A percentile compares a stretch with the other conserved stretches of the same genome.
Evolutionary conservation across 23 tunicate genomes (phyloP).

Genomic region (Halocynthia roretzi): DNA sequence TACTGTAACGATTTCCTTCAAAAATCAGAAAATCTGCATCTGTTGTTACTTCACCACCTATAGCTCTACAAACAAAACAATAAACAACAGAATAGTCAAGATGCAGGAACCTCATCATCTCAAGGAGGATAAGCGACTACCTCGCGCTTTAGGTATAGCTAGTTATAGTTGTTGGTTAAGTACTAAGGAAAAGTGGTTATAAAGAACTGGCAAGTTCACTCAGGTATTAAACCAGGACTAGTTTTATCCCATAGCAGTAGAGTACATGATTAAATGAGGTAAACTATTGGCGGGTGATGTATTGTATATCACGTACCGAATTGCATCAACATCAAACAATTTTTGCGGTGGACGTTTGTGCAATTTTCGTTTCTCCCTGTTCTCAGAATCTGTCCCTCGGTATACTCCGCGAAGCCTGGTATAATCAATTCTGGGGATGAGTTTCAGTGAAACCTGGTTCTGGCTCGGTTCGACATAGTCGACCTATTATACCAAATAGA

Average conservation of each 20-base stretch:
- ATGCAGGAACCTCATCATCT: not conserved
- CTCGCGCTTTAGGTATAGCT: too few relatives aligned
- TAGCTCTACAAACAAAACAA: slow-evolving; percentile 16
- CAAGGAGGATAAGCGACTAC: not conserved
- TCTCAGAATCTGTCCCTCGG: slow-evolving; percentile 38
- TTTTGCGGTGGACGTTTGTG: slow-evolving; percentile 86
- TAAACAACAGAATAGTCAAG: too few relatives aligned
- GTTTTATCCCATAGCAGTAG: not conserved
- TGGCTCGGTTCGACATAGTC: slow-evolving; percentile 82
- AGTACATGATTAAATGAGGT: too few relatives aligned
- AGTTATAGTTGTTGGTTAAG: too few relatives aligned
- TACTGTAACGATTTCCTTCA: slow-evolving; percentile 72
- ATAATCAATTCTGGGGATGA: slow-evolving; percentile 88
- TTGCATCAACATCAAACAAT: slow-evolving; percentile 79
- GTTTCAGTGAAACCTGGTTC: slow-evolving; percentile 82
- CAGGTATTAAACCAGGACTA: not conserved
- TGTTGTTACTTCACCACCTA: slow-evolving; percentile 53
- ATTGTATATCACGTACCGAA: slow-evolving; percentile 36
- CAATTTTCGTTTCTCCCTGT: slow-evolving; percentile 38
- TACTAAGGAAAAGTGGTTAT: not conserved
- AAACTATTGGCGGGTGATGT: too few relatives aligned
- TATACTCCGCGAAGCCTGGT: slow-evolving; percentile 55
- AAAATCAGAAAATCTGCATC: slow-evolving; percentile 85
- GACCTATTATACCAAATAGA: slow-evolving; percentile 33
- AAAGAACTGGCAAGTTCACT: not conserved